Percentiles rank a stretch among this genome's conserved stretches.
Evolutionary conservation across 2,888 invertebrate species (phyloP).

Genomic region (Catocala nupta): DNA sequence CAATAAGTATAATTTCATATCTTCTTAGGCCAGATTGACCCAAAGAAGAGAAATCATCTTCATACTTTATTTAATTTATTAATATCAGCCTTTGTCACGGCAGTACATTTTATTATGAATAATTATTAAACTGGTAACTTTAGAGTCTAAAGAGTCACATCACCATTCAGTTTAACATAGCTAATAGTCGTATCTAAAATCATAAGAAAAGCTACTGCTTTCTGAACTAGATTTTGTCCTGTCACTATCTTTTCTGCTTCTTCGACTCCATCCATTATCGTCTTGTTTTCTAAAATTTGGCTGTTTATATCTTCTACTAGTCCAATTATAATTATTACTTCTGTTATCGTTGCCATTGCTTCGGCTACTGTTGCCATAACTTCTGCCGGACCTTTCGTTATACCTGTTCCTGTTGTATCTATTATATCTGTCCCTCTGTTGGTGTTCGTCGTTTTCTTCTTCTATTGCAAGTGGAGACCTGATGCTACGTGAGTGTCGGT

Average conservation of each 20-base stretch:
- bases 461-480: slow-evolving; percentile 50
- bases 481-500: slow-evolving; percentile 15
- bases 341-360: neutral
- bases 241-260: slow-evolving; percentile 6
- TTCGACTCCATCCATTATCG: neutral
- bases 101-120: too few species aligned
- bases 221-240: slow-evolving; percentile 20
- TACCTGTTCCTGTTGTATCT: slow-evolving; percentile 20
- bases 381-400: neutral
- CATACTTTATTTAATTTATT: too few species aligned
- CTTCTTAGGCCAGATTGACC: too few species aligned
- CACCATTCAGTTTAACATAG: neutral
- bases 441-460: slow-evolving; percentile 30
- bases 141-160: too few species aligned
- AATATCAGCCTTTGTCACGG: too few species aligned
- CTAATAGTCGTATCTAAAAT: slow-evolving; percentile 68
- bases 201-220: slow-evolving; percentile 51
- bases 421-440: slow-evolving; percentile 32
- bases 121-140: too few species aligned
- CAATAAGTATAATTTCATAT: too few species aligned
- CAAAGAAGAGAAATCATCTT: too few species aligned
- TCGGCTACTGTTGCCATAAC: neutral
- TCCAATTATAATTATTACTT: slow-evolving; percentile 16
- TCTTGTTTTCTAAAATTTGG: slow-evolving; percentile 26
- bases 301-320: slow-evolving; percentile 20